Evolutionary conservation across 2,888 invertebrate genomes (phyloP).

Genomic region (Cephus pygmeus): DNA sequence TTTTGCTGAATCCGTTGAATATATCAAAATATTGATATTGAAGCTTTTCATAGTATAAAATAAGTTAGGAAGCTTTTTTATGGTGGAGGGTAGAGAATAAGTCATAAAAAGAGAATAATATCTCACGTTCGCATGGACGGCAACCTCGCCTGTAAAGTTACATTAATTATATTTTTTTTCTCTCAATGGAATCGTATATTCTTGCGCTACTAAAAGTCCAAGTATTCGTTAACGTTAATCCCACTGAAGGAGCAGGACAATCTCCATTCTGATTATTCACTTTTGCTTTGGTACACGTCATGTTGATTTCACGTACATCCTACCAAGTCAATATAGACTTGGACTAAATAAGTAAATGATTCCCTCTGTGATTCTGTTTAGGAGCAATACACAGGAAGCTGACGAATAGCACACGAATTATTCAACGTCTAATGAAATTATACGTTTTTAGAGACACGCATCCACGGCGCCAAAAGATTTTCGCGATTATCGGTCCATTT

Average conservation of each 20-base stretch:
- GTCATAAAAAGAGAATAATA: background rate
- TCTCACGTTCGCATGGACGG: background rate
- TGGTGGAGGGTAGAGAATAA: background rate
- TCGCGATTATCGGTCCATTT: background rate
- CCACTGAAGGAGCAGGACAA: background rate
- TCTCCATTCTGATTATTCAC: background rate
- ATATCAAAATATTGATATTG: background rate
- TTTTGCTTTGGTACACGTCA: background rate
- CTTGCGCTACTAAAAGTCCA: background rate
- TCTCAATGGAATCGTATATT: background rate
- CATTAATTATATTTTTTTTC: background rate
- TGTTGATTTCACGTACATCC: background rate
- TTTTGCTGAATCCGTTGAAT: background rate
- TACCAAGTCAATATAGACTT: background rate
- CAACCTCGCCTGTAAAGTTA: background rate
- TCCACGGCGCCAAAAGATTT: background rate
- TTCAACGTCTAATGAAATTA: no score
- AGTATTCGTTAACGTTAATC: background rate
- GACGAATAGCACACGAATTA: no score
- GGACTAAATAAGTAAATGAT: slow-evolving; percentile 39
- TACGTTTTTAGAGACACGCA: background rate
- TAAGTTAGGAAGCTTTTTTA: background rate
- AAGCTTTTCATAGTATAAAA: background rate
- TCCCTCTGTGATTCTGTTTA: slow-evolving; percentile 40
- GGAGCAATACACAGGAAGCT: background rate